phyloP scores from a whole-genome alignment of 2,888 invertebrate species.

The Meghimatium bilineatum region DNA sequence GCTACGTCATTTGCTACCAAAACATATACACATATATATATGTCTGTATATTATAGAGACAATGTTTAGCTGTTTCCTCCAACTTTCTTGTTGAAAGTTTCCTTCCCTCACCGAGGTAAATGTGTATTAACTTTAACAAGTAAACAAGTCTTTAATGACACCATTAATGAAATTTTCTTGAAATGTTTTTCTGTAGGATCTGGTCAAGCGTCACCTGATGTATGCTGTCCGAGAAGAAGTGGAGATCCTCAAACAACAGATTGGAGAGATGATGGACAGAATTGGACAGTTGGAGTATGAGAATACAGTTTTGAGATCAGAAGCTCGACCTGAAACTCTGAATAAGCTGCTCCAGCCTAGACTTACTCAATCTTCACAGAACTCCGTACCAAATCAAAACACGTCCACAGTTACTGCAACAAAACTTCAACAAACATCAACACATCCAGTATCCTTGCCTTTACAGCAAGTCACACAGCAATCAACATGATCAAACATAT shows the following conservation, averaged over 20 bases:
- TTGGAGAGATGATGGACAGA: constrained; percentile 92
- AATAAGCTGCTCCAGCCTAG: constrained; percentile 81
- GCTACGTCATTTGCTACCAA: no score
- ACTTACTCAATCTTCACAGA: not conserved
- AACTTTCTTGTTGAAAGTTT: no score
- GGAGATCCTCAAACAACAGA: constrained; percentile 93
- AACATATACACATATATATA: no score
- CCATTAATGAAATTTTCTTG: not conserved
- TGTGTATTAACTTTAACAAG: no score
- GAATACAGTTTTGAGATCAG: constrained; percentile 90
- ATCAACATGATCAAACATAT: no score
- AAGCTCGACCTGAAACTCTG: constrained; percentile 92
- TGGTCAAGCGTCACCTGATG: constrained; percentile 96
- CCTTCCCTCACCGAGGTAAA: no score
- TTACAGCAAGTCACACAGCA: no score
- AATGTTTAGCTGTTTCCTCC: no score
- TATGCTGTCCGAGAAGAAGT: constrained; percentile 96
- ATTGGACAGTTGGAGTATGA: constrained; percentile 92
- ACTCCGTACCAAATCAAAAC: constrained; percentile 8
- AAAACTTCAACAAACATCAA: not conserved
- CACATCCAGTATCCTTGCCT: no score
- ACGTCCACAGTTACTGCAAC: not conserved
- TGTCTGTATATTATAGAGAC: no score
- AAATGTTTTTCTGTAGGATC: constrained; percentile 79
- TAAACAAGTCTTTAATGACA: no score